Evolutionary conservation across 2,113 vertebrate genomes (phyloP).

Genomic region (Telmatochromis sp.): DNA sequence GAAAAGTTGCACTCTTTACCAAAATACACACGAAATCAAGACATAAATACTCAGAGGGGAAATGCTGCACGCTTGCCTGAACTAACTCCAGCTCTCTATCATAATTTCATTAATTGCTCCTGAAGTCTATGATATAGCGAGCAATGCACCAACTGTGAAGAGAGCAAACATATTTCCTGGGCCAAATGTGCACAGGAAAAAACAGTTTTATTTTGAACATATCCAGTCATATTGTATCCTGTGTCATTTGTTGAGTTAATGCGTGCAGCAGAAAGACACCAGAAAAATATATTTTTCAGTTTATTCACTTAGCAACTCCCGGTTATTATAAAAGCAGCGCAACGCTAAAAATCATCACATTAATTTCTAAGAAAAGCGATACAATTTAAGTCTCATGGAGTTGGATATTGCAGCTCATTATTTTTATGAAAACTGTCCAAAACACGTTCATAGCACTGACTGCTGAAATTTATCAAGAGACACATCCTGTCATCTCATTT

Average conservation of each 20-base stretch:
- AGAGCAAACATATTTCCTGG: constrained; percentile 29
- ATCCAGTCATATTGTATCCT: neutral
- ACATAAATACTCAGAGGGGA: constrained; percentile 61
- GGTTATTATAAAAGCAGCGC: neutral
- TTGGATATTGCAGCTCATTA: neutral
- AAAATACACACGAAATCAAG: constrained; percentile 58
- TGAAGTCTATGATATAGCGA: constrained; percentile 57
- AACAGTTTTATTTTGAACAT: constrained; percentile 8
- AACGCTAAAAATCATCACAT: neutral
- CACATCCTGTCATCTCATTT: neutral
- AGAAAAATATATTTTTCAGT: neutral
- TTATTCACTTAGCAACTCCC: neutral
- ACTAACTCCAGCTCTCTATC: constrained; percentile 58
- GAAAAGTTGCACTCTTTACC: constrained; percentile 66
- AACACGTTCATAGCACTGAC: neutral
- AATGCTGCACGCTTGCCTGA: constrained; percentile 55
- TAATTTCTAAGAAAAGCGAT: neutral
- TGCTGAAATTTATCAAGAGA: neutral
- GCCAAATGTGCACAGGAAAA: constrained; percentile 40
- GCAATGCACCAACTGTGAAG: constrained; percentile 43
- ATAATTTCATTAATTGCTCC: constrained; percentile 66
- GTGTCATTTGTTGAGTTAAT: constrained; percentile 4
- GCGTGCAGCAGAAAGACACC: neutral
- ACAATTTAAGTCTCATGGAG: neutral
- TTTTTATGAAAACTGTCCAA: neutral